Conservation (phyloP, 1,140 invertebrate species). For the Portunus trituberculatus region DNA sequence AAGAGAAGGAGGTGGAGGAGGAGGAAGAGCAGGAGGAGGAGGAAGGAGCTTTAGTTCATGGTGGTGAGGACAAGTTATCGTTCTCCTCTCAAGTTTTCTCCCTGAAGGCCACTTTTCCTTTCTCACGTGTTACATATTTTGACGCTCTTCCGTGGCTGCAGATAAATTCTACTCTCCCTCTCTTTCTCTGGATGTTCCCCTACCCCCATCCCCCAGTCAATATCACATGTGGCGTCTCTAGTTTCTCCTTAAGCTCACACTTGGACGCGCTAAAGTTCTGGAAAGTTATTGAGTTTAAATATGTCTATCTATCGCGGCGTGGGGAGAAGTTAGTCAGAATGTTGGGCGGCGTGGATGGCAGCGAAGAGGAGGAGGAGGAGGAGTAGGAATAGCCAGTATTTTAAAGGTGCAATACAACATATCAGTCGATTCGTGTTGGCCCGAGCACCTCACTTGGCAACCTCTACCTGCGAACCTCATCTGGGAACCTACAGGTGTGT, state of each 20-base stretch:
- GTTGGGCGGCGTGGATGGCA: not conserved
- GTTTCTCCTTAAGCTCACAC: conserved; percentile 1
- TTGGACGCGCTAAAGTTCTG: not conserved
- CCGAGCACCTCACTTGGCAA: too few relatives aligned
- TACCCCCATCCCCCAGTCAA: too few relatives aligned
- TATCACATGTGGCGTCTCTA: not conserved
- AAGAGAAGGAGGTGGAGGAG: not conserved
- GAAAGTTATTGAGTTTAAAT: conserved; percentile 7
- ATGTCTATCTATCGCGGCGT: not conserved
- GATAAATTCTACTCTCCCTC: not conserved
- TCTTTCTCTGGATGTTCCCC: not conserved
- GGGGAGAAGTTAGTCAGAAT: not conserved
- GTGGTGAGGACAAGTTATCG: conserved; percentile 8
- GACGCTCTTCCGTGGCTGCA: not conserved
- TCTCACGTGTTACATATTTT: not conserved
- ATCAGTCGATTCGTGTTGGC: too few relatives aligned
- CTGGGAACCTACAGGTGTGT: not conserved
- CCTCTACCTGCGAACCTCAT: too few relatives aligned
- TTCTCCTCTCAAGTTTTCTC: conserved; percentile 22
- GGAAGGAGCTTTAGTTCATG: not conserved
- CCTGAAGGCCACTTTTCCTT: not conserved
- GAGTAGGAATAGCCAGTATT: not conserved
- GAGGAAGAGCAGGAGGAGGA: too few relatives aligned
- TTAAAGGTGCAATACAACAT: too few relatives aligned
- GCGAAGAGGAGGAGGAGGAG: not conserved